Evolutionary conservation across 2,888 invertebrate species (phyloP).

Genomic region (Eurois occulta): DNA sequence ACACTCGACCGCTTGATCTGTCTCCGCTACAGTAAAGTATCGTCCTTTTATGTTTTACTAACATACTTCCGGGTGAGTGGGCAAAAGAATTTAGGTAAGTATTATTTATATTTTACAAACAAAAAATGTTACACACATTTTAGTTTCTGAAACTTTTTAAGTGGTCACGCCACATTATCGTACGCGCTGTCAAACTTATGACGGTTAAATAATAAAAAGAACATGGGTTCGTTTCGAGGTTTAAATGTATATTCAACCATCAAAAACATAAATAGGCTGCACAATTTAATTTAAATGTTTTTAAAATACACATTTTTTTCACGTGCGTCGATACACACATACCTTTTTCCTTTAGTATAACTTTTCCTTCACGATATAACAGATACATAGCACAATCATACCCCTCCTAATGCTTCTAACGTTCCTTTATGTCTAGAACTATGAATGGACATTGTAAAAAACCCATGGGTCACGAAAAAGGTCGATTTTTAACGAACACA

Average conservation of each 20-base stretch:
- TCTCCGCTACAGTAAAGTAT: constrained; percentile 70
- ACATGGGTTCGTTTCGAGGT: neutral
- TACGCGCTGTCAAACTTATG: constrained; percentile 26
- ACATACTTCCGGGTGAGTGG: constrained; percentile 75
- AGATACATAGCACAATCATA: constrained; percentile 87
- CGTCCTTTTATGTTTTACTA: constrained; percentile 74
- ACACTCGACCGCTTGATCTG: constrained; percentile 72
- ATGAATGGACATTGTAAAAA: constrained; percentile 62
- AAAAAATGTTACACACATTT: constrained; percentile 33
- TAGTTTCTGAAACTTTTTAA: neutral
- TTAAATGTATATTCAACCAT: constrained; percentile 4
- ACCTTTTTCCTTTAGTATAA: constrained; percentile 66
- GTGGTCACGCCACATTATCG: constrained; percentile 22
- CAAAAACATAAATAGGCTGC: constrained; percentile 40
- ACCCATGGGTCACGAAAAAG: constrained; percentile 54
- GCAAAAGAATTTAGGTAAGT: constrained; percentile 61
- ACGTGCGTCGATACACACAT: constrained; percentile 40
- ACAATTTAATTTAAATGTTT: constrained; percentile 45
- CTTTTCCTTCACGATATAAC: constrained; percentile 84
- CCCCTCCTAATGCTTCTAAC: constrained; percentile 84
- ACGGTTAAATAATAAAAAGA: constrained; percentile 1
- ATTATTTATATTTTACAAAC: constrained; percentile 20
- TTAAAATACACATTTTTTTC: constrained; percentile 34
- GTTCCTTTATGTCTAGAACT: constrained; percentile 60
- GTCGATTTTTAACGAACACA: constrained; percentile 57